Percentiles rank a stretch among this genome's conserved stretches.
These are phyloP conservation scores for Linnaemya vulpina DNA, from an alignment of 2,888 invertebrate species.

Conservation along the genomic window DNA sequence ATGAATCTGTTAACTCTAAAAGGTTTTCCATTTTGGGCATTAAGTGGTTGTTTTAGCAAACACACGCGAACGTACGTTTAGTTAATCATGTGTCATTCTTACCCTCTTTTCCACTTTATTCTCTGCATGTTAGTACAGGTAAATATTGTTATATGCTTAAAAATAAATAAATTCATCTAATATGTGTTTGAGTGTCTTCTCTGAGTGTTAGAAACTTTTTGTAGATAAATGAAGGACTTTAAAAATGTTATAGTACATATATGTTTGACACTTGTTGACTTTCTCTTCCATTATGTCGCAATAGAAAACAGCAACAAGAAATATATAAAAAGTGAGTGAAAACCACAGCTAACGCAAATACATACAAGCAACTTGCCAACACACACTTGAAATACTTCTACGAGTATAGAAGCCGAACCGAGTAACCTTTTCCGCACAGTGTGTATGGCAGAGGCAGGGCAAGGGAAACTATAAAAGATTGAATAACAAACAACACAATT, in stretches of 20 bases:
- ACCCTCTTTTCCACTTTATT: slow-evolving; percentile 34
- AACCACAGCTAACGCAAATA: slow-evolving; percentile 6
- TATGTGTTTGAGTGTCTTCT: slow-evolving; percentile 28
- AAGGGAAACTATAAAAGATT: background rate
- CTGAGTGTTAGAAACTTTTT: slow-evolving; percentile 4
- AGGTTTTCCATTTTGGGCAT: too few species aligned
- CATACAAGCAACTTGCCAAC: slow-evolving; percentile 13
- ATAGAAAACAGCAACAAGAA: slow-evolving; percentile 1
- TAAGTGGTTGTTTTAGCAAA: too few species aligned
- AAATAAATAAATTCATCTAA: slow-evolving; percentile 56
- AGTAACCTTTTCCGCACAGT: slow-evolving; percentile 23
- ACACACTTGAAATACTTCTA: slow-evolving; percentile 3
- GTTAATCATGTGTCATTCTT: slow-evolving; percentile 52
- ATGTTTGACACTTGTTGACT: slow-evolving; percentile 67
- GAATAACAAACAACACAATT: slow-evolving; percentile 47
- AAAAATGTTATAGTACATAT: slow-evolving; percentile 14
- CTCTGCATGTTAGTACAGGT: slow-evolving; percentile 29
- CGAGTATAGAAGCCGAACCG: slow-evolving; percentile 31
- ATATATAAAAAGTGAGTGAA: slow-evolving; percentile 8
- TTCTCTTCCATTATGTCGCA: slow-evolving; percentile 43
- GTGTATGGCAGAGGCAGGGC: background rate
- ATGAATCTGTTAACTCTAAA: too few species aligned
- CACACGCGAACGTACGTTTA: slow-evolving; percentile 1
- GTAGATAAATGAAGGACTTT: slow-evolving; percentile 14
- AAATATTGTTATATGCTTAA: slow-evolving; percentile 59